Conservation (phyloP, 1,140 invertebrate genomes). For the Oedothorax gibbosus region DNA sequence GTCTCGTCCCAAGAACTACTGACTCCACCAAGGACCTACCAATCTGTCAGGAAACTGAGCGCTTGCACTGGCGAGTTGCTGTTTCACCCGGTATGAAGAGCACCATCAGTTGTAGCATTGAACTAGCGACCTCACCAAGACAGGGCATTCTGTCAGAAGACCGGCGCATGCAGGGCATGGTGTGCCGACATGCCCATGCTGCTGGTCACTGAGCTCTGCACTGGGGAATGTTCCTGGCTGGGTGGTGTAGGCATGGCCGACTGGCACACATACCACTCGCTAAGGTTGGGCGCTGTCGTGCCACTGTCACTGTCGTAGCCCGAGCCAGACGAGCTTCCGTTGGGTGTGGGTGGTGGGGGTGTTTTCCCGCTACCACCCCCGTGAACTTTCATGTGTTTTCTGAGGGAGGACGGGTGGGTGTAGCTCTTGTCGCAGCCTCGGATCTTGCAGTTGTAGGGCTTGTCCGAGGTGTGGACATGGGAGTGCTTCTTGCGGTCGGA, state of each 20-base stretch:
- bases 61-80: too few species aligned
- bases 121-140: too few species aligned
- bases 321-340: constrained; percentile 66
- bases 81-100: too few species aligned
- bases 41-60: too few species aligned
- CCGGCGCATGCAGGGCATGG: constrained; percentile 68
- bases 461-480: constrained; percentile 98
- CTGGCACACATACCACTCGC: constrained; percentile 77
- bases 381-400: constrained; percentile 98
- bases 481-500: constrained; percentile 99
- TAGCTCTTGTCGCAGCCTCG: constrained; percentile 98
- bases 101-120: too few species aligned
- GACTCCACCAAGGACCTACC: too few species aligned
- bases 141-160: constrained; percentile 41
- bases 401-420: constrained; percentile 96
- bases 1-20: too few species aligned
- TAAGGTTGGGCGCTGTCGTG: constrained; percentile 68
- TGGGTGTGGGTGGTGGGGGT: constrained; percentile 61
- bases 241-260: constrained; percentile 71
- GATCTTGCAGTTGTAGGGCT: constrained; percentile 97
- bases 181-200: constrained; percentile 67
- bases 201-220: constrained; percentile 48
- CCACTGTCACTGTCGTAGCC: constrained; percentile 63
- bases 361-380: constrained; percentile 75
- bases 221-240: constrained; percentile 70